phyloP scores from a whole-genome alignment of 2,797 vertebrate genomes.

The Sebastes itinus region DNA sequence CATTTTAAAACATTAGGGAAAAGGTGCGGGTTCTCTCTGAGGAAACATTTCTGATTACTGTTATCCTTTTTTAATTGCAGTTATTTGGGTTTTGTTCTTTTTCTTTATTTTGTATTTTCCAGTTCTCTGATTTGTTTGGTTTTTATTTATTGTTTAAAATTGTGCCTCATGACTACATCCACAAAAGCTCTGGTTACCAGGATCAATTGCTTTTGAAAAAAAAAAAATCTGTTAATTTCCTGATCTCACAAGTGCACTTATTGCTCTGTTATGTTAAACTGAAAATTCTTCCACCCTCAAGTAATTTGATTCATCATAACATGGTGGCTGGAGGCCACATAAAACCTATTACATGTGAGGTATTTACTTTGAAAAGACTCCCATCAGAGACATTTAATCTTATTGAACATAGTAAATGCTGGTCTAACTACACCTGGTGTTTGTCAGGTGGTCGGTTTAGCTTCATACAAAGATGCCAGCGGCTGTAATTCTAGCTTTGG shows the following conservation, averaged over 20 bases:
- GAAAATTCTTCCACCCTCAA: neutral
- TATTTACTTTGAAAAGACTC: neutral
- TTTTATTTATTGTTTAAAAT: constrained; percentile 5
- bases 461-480: neutral
- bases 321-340: neutral
- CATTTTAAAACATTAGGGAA: neutral
- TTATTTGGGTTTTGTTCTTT: constrained; percentile 2
- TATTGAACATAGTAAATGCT: neutral
- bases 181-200: neutral
- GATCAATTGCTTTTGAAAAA: neutral
- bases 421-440: neutral
- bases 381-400: neutral
- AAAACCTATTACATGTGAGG: neutral
- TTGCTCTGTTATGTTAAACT: neutral
- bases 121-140: neutral
- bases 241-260: neutral
- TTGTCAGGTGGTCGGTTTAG: neutral
- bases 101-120: constrained; percentile 4
- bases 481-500: neutral
- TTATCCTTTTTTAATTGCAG: neutral
- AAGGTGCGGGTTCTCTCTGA: constrained; percentile 11
- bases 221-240: neutral
- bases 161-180: neutral
- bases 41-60: constrained; percentile 1
- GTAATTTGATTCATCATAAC: neutral